phyloP scores from a whole-genome alignment of 2,888 invertebrate species.

The Axea sp. region DNA sequence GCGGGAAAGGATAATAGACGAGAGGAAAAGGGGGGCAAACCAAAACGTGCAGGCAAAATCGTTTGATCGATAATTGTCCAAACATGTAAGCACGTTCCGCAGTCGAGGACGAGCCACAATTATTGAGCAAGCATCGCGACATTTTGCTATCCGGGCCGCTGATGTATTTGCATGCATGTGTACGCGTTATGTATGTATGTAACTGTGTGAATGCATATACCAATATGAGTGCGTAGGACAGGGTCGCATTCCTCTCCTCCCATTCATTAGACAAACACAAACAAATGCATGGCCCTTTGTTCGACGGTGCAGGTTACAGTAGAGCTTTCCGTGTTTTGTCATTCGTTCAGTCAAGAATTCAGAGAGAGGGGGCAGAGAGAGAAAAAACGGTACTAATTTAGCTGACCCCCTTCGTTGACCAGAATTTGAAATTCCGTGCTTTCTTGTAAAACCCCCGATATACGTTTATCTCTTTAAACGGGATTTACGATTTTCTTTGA shows the following conservation, averaged over 20 bases:
- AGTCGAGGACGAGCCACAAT: slow-evolving; percentile 8
- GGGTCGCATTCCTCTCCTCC: slow-evolving; percentile 39
- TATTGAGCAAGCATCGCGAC: slow-evolving; percentile 28
- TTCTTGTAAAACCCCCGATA: not conserved
- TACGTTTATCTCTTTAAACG: no score
- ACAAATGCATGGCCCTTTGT: slow-evolving; percentile 40
- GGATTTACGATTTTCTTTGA: no score
- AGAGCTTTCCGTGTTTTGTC: slow-evolving; percentile 28
- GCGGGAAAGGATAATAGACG: not conserved
- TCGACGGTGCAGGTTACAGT: slow-evolving; percentile 43
- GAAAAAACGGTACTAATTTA: slow-evolving; percentile 41
- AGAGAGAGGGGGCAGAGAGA: no score
- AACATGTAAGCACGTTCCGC: not conserved
- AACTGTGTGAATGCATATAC: not conserved
- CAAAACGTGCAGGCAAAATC: not conserved
- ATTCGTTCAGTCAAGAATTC: slow-evolving; percentile 6
- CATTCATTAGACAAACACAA: slow-evolving; percentile 36
- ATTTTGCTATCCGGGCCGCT: slow-evolving; percentile 29
- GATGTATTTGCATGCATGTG: slow-evolving; percentile 15
- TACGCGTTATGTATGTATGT: slow-evolving; percentile 9
- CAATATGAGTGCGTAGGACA: slow-evolving; percentile 16
- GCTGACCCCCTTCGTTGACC: slow-evolving; percentile 2
- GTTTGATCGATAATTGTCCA: slow-evolving; percentile 34
- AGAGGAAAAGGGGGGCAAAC: not conserved
- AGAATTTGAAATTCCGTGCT: not conserved